Percentiles rank a stretch among this genome's conserved stretches.
These are phyloP conservation scores for Tetraneura akinire DNA, from an alignment of 1,140 invertebrate species.

Conservation along the genomic window DNA sequence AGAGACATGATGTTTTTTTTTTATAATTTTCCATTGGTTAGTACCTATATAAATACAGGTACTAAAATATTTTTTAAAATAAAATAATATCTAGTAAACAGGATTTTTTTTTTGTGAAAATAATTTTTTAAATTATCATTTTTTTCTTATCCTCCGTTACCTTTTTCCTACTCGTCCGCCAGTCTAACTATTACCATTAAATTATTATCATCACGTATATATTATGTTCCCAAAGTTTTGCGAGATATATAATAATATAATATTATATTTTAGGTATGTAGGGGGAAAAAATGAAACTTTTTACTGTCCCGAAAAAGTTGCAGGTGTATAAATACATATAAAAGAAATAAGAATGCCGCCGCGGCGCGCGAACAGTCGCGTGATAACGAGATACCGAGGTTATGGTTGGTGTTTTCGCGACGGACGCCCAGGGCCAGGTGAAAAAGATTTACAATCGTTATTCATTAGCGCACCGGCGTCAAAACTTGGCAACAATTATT, in stretches of 20 bases:
- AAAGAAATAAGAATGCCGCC: not conserved
- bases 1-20: too few species aligned
- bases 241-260: not conserved
- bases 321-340: constrained; percentile 38
- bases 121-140: not conserved
- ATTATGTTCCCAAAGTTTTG: constrained; percentile 26
- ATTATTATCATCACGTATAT: constrained; percentile 43
- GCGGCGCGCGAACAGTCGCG: too few species aligned
- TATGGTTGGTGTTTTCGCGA: not conserved
- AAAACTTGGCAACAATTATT: constrained; percentile 47
- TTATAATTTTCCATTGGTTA: too few species aligned
- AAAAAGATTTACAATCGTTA: constrained; percentile 50
- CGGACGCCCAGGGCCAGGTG: not conserved
- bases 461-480: constrained; percentile 43
- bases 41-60: too few species aligned
- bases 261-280: too few species aligned
- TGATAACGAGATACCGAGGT: too few species aligned
- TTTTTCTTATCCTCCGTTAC: not conserved
- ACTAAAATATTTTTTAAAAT: too few species aligned
- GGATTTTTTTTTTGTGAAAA: constrained; percentile 1
- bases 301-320: constrained; percentile 36
- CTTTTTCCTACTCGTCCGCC: not conserved
- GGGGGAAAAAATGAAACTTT: constrained; percentile 32
- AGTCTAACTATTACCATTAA: not conserved
- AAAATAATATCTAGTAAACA: not conserved